Percentiles rank a stretch among this genome's conserved stretches.
Conservation (phyloP, 2,113 vertebrate species). For the Tapirus terrestris region DNA sequence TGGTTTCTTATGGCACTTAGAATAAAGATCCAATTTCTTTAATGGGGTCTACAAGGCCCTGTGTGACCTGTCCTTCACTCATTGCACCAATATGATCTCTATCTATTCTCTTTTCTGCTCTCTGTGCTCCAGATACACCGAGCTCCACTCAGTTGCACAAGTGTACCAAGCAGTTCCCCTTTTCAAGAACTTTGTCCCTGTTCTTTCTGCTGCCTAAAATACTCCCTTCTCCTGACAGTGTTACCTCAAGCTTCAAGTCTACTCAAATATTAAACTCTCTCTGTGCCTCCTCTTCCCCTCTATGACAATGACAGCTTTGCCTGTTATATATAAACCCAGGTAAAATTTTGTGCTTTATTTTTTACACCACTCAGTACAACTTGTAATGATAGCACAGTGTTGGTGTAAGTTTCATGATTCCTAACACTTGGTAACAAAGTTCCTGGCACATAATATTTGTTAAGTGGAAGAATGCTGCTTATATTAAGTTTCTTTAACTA, state of each 20-base stretch:
- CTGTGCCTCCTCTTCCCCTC: rapidly evolving
- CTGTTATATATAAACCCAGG: neutral
- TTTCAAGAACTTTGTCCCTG: neutral
- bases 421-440: neutral
- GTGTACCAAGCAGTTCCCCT: neutral
- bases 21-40: neutral
- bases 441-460: neutral
- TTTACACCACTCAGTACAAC: neutral
- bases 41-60: neutral
- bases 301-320: neutral
- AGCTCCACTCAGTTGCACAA: neutral
- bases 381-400: neutral
- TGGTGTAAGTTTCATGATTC: neutral
- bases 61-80: neutral
- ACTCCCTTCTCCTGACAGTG: neutral
- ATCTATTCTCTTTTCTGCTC: neutral
- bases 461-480: neutral
- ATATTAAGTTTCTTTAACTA: slow-evolving; percentile 30
- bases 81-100: neutral
- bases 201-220: neutral
- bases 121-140: neutral
- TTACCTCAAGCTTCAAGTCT: neutral
- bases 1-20: neutral
- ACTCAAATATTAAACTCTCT: neutral
- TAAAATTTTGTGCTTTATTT: neutral